phyloP scores from a whole-genome alignment of 2,797 vertebrate genomes.

The Lutjanus campechanus region DNA sequence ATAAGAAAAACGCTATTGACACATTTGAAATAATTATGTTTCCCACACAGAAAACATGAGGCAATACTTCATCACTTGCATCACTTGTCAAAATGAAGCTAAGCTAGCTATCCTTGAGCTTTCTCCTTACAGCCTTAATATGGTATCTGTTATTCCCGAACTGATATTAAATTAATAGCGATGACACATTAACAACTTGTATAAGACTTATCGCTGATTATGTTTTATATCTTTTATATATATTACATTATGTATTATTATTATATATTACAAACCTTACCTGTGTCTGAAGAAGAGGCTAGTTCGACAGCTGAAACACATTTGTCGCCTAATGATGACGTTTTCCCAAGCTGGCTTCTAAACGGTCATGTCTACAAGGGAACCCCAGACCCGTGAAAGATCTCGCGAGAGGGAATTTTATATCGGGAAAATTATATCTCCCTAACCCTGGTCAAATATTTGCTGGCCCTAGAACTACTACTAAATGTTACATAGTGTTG shows the following conservation, averaged over 20 bases:
- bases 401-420: no score
- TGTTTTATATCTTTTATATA: not conserved
- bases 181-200: not conserved
- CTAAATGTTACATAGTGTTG: no score
- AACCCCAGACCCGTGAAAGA: no score
- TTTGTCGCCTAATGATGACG: conserved; percentile 71
- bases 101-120: conserved; percentile 13
- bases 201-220: accelerated
- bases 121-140: not conserved
- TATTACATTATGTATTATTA: no score
- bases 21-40: not conserved
- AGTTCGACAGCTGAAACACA: conserved; percentile 9
- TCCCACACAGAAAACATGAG: not conserved
- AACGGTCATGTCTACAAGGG: not conserved
- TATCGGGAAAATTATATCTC: no score
- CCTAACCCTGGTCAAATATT: no score
- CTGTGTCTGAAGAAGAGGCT: not conserved
- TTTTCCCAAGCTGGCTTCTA: not conserved
- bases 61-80: not conserved
- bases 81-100: conserved; percentile 26
- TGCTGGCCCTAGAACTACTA: no score
- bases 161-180: accelerated
- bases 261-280: no score
- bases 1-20: not conserved
- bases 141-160: not conserved